Conservation (phyloP, 2,888 invertebrate genomes). For the Megamerina dolium region DNA sequence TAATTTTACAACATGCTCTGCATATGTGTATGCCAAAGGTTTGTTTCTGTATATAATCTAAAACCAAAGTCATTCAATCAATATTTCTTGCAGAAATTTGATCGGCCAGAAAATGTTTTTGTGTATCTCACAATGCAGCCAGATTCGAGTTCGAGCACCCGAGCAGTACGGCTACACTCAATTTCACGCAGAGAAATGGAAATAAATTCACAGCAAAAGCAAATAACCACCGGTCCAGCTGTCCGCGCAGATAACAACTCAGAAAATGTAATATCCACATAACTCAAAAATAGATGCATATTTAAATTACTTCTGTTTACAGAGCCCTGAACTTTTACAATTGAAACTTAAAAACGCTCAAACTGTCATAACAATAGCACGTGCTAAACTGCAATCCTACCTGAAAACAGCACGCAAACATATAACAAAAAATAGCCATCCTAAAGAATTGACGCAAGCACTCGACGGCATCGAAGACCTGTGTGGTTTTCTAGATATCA, state of each 20-base stretch:
- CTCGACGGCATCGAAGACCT: slow-evolving; percentile 53
- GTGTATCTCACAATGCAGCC: slow-evolving; percentile 28
- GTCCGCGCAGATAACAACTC: too few relatives aligned
- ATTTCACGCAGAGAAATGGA: too few relatives aligned
- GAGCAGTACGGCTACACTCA: too few relatives aligned
- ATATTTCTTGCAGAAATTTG: slow-evolving; percentile 31
- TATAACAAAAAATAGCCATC: slow-evolving; percentile 25
- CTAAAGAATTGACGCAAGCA: slow-evolving; percentile 44
- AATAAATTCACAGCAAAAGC: too few relatives aligned
- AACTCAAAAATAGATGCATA: too few relatives aligned
- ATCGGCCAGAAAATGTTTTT: slow-evolving; percentile 43
- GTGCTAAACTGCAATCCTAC: slow-evolving; percentile 49
- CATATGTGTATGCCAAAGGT: slow-evolving; percentile 50
- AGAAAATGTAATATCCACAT: too few relatives aligned
- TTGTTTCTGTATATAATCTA: slow-evolving; percentile 9
- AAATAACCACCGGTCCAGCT: too few relatives aligned
- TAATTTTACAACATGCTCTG: slow-evolving; percentile 59
- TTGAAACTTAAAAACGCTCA: slow-evolving; percentile 50
- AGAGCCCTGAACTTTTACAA: slow-evolving; percentile 49
- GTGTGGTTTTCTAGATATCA: slow-evolving; percentile 43
- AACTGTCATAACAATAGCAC: slow-evolving; percentile 49
- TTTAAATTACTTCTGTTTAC: too few relatives aligned
- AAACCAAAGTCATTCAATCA: background rate
- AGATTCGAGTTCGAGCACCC: too few relatives aligned
- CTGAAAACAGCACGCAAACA: slow-evolving; percentile 44